Conservation (phyloP, 2,888 invertebrate genomes). For the Rhyacophila evoluta region DNA sequence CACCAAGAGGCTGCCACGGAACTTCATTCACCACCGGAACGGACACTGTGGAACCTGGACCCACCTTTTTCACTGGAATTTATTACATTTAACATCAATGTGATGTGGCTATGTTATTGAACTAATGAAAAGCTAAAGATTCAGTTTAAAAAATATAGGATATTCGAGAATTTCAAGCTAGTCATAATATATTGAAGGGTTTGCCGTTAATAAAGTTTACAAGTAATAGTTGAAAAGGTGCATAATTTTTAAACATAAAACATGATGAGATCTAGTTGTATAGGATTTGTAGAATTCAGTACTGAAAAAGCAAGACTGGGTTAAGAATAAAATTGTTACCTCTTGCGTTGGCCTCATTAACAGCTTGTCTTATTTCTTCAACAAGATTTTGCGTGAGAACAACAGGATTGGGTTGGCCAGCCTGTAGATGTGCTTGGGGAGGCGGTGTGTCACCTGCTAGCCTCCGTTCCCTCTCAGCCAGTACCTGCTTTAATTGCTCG, state of each 20-base stretch:
- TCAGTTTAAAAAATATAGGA: too few species aligned
- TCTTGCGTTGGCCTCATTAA: constrained; percentile 89
- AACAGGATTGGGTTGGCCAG: constrained; percentile 70
- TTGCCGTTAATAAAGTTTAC: too few species aligned
- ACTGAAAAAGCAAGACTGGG: too few species aligned
- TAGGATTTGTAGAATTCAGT: too few species aligned
- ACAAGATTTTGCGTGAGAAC: constrained; percentile 84
- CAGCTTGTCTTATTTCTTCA: constrained; percentile 89
- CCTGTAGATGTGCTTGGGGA: constrained; percentile 59
- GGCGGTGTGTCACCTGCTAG: constrained; percentile 67
- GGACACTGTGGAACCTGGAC: constrained; percentile 66
- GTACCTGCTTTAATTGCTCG: constrained; percentile 87
- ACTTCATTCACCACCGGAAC: constrained; percentile 64
- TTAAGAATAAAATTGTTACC: constrained; percentile 69
- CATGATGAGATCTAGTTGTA: too few species aligned
- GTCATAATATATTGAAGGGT: too few species aligned
- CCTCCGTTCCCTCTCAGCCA: constrained; percentile 86
- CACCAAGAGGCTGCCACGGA: constrained; percentile 70
- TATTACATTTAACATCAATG: constrained; percentile 29
- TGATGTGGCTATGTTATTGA: too few species aligned
- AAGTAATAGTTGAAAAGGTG: too few species aligned
- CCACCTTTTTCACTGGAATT: constrained; percentile 70
- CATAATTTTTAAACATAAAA: too few species aligned
- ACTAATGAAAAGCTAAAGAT: too few species aligned
- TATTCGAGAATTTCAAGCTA: too few species aligned